Evolutionary conservation across 2,888 invertebrate genomes (phyloP).

Genomic region (Hemicrepidius hirtus): DNA sequence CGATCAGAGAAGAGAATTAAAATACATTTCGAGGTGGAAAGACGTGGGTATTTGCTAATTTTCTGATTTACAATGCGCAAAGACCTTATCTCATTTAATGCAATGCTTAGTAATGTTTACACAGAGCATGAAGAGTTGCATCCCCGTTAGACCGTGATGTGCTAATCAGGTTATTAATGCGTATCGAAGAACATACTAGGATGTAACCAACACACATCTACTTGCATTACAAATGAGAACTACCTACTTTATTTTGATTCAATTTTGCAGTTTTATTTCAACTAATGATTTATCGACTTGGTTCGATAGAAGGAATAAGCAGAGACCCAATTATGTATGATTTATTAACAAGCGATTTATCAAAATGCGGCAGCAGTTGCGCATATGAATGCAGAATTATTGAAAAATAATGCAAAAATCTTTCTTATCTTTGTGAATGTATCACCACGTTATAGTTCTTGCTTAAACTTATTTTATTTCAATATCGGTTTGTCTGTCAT

Average conservation of each 20-base stretch:
- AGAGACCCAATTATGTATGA: slow-evolving; percentile 49
- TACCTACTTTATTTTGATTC: slow-evolving; percentile 41
- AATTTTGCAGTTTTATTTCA: slow-evolving; percentile 41
- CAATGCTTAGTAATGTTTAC: slow-evolving; percentile 43
- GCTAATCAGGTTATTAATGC: slow-evolving; percentile 43
- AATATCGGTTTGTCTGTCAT: slow-evolving; percentile 36
- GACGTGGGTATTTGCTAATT: slow-evolving; percentile 54
- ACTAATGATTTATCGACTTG: slow-evolving; percentile 45
- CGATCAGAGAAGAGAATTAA: slow-evolving; percentile 23
- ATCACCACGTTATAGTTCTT: slow-evolving; percentile 26
- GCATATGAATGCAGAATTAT: slow-evolving; percentile 30
- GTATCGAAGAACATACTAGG: slow-evolving; percentile 32
- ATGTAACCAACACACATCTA: slow-evolving; percentile 33
- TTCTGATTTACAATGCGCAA: slow-evolving; percentile 51
- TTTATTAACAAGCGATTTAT: slow-evolving; percentile 45
- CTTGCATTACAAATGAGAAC: slow-evolving; percentile 51
- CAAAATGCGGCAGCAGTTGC: slow-evolving; percentile 30
- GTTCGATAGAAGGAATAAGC: slow-evolving; percentile 30
- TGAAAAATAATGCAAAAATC: slow-evolving; percentile 38
- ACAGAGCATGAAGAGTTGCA: slow-evolving; percentile 38
- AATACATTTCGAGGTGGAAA: slow-evolving; percentile 36
- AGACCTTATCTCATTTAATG: slow-evolving; percentile 49
- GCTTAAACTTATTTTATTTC: slow-evolving; percentile 26
- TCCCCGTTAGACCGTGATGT: slow-evolving; percentile 48
- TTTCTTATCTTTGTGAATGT: slow-evolving; percentile 26